These are phyloP conservation scores for Taenioides sp. DNA, from an alignment of 2,797 vertebrate genomes.

Conservation along the genomic window DNA sequence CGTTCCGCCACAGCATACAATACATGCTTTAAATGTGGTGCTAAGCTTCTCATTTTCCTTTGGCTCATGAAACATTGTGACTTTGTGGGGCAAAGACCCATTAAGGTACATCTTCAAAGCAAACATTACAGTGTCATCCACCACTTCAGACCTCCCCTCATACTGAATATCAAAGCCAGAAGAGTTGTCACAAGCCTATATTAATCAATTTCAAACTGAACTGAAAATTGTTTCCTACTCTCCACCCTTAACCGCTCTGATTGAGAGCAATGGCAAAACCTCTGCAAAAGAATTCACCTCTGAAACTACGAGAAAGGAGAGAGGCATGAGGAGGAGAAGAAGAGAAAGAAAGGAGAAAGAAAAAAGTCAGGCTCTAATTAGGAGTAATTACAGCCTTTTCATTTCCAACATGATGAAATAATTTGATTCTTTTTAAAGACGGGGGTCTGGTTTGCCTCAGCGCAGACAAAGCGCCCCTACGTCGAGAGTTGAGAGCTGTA, in stretches of 20 bases:
- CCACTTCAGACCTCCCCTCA: constrained; percentile 74
- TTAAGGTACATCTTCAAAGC: constrained; percentile 73
- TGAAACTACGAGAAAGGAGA: constrained; percentile 57
- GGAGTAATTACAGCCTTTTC: constrained; percentile 99
- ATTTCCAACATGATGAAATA: constrained; percentile 99
- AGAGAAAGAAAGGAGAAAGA: constrained; percentile 57
- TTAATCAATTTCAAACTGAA: constrained; percentile 92
- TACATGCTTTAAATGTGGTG: constrained; percentile 50
- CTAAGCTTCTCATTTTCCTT: constrained; percentile 65
- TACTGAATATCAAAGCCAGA: constrained; percentile 84
- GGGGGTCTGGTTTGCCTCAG: constrained; percentile 98
- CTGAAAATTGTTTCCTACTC: constrained; percentile 97
- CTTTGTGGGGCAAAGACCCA: constrained; percentile 64
- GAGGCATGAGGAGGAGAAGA: constrained; percentile 46
- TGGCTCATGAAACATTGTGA: constrained; percentile 61
- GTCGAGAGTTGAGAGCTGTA: constrained; percentile 82
- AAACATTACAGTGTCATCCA: constrained; percentile 79
- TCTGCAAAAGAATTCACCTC: constrained; percentile 83
- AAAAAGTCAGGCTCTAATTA: constrained; percentile 96
- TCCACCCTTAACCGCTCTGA: constrained; percentile 83
- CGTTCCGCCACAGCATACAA: constrained; percentile 42
- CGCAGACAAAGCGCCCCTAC: constrained; percentile 93
- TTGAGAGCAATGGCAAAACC: constrained; percentile 87
- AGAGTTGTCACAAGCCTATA: constrained; percentile 87
- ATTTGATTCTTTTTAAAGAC: constrained; percentile 98